phyloP scores from a whole-genome alignment of 2,113 vertebrate genomes.

The Columba livia region DNA sequence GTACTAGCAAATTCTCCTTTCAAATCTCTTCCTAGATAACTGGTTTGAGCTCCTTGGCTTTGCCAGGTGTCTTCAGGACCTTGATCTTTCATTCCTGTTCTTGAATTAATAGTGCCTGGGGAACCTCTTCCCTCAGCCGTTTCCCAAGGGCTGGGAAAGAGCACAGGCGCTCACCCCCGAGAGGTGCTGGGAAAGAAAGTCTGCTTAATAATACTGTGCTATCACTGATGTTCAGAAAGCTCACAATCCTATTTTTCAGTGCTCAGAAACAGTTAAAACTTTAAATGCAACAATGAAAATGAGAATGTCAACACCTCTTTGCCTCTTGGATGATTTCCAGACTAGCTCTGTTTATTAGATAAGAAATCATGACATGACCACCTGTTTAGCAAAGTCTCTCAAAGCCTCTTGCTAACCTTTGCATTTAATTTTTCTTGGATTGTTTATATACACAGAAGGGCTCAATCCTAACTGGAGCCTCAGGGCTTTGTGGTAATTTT shows the following conservation, averaged over 20 bases:
- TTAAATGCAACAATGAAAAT: slow-evolving; percentile 23
- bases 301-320: slow-evolving; percentile 19
- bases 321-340: slow-evolving; percentile 9
- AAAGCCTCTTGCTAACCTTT: slow-evolving; percentile 6
- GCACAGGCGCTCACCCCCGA: rapidly evolving
- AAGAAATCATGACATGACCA: background rate
- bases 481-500: slow-evolving; percentile 1
- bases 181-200: background rate
- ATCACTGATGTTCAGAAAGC: background rate
- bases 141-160: background rate
- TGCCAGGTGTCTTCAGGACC: background rate
- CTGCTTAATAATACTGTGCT: background rate
- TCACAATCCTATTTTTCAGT: rapidly evolving
- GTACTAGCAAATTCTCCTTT: background rate
- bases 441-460: background rate
- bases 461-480: background rate
- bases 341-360: slow-evolving; percentile 28
- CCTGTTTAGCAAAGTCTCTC: background rate
- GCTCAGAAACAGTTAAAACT: slow-evolving; percentile 9
- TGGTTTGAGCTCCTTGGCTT: background rate
- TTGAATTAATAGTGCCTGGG: background rate
- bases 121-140: background rate
- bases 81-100: background rate
- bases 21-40: background rate
- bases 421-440: background rate